Percentiles rank a stretch among this genome's conserved stretches.
phyloP scores from a whole-genome alignment of 2,888 invertebrate genomes.

The Timema cristinae region DNA sequence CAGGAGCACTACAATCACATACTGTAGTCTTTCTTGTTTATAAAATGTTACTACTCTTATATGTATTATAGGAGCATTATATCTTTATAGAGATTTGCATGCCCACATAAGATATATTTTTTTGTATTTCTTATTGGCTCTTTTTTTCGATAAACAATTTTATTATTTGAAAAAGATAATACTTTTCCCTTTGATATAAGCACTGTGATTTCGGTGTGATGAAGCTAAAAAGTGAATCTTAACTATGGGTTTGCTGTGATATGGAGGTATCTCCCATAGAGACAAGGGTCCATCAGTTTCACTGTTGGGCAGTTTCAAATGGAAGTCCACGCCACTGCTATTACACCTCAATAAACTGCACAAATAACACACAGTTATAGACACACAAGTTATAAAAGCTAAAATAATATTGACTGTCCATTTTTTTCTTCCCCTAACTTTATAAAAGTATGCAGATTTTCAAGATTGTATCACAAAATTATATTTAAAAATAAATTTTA shows the following conservation, averaged over 20 bases:
- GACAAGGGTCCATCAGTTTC: constrained; percentile 73
- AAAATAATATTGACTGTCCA: not conserved
- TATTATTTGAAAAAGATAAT: not conserved
- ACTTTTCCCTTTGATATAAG: constrained; percentile 66
- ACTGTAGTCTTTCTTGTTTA: not conserved
- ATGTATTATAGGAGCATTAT: not conserved
- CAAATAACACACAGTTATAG: constrained; percentile 21
- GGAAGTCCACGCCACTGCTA: constrained; percentile 86
- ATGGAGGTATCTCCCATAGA: constrained; percentile 89
- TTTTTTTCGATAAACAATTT: not conserved
- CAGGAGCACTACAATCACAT: not conserved
- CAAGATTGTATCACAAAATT: too few relatives aligned
- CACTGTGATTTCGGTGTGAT: constrained; percentile 75
- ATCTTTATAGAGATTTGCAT: not conserved
- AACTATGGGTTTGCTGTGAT: constrained; percentile 82
- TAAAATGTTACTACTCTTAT: not conserved
- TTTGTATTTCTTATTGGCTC: not conserved
- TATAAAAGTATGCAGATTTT: too few relatives aligned
- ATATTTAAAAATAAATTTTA: too few relatives aligned
- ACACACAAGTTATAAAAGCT: not conserved
- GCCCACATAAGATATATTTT: not conserved
- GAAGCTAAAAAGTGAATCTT: constrained; percentile 75
- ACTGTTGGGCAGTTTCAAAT: constrained; percentile 77
- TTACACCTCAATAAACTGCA: constrained; percentile 72
- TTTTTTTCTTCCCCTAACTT: not conserved